These are phyloP conservation scores for Drosophila leonis DNA, from an alignment of 2,888 invertebrate species.

Conservation along the genomic window DNA sequence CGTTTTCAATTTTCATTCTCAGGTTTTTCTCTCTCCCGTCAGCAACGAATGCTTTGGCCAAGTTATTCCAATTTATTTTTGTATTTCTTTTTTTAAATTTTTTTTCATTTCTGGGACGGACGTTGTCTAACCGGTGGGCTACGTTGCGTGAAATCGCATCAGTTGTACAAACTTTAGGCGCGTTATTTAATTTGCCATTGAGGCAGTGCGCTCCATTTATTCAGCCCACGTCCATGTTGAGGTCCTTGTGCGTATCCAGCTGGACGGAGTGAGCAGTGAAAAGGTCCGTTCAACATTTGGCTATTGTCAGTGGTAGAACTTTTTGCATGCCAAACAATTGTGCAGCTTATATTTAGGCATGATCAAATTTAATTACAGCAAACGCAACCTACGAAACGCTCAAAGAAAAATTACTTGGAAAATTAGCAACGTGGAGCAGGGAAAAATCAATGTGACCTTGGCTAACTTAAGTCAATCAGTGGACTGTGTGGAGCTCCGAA, in stretches of 20 bases:
- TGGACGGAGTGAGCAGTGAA: conserved; percentile 33
- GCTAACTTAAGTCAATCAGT: conserved; percentile 71
- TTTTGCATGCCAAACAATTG: conserved; percentile 40
- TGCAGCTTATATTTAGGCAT: conserved; percentile 45
- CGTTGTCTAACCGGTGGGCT: conserved; percentile 60
- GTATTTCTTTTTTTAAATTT: conserved; percentile 19
- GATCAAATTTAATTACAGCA: conserved; percentile 74
- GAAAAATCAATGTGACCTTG: conserved; percentile 74
- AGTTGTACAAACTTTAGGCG: conserved; percentile 80
- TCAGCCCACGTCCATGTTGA: conserved; percentile 48
- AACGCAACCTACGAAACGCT: conserved; percentile 10
- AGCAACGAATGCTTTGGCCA: conserved; percentile 19
- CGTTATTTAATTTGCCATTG: conserved; percentile 80
- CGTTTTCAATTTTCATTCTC: conserved; percentile 62
- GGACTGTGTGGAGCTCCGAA: background rate
- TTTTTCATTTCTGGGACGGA: conserved; percentile 32
- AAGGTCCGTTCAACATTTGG: conserved; percentile 34
- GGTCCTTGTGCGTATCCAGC: conserved; percentile 33
- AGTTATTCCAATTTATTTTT: conserved; percentile 28
- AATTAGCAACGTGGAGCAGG: conserved; percentile 38
- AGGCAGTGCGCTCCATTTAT: conserved; percentile 78
- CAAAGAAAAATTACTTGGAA: conserved; percentile 47
- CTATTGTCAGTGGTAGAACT: conserved; percentile 36
- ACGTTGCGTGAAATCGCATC: conserved; percentile 79
- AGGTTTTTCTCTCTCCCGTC: conserved; percentile 21